Percentiles rank a stretch among this genome's conserved stretches.
Conservation (phyloP, 2,797 vertebrate species). For the Anguilla marmorata region DNA sequence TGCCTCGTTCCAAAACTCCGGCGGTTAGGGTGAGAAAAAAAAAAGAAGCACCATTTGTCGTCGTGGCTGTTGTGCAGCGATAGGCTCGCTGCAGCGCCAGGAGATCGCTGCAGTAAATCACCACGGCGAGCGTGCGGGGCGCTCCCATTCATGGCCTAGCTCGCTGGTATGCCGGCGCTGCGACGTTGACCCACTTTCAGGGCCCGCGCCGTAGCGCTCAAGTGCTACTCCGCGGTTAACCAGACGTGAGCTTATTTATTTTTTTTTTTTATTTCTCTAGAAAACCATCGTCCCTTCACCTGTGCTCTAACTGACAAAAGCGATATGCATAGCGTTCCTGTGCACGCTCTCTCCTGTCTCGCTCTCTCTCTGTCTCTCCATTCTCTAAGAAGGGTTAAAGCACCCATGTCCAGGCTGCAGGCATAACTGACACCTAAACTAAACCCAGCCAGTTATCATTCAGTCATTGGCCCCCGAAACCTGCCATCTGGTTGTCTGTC, state of each 20-base stretch:
- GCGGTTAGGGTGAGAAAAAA: no score
- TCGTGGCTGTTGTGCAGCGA: not conserved
- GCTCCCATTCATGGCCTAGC: not conserved
- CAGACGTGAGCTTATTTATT: not conserved
- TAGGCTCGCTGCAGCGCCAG: no score
- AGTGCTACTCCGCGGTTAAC: conserved; percentile 24
- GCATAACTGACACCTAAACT: not conserved
- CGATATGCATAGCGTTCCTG: not conserved
- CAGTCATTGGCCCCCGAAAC: not conserved
- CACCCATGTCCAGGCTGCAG: not conserved
- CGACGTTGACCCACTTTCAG: conserved; percentile 30
- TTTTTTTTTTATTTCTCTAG: not conserved
- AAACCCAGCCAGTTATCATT: not conserved
- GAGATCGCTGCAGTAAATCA: not conserved
- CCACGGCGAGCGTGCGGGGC: not conserved
- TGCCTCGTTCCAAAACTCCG: not conserved
- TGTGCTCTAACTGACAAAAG: not conserved
- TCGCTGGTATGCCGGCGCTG: conserved; percentile 1
- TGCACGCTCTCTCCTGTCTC: not conserved
- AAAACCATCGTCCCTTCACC: not conserved
- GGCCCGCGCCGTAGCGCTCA: not conserved
- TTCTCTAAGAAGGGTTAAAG: not conserved
- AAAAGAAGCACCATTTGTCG: not conserved
- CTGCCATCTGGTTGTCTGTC: not conserved
- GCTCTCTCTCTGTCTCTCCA: not conserved